Base-by-base conservation (phyloP, 2,797 vertebrate genomes). In the Falco peregrinus region DNA sequence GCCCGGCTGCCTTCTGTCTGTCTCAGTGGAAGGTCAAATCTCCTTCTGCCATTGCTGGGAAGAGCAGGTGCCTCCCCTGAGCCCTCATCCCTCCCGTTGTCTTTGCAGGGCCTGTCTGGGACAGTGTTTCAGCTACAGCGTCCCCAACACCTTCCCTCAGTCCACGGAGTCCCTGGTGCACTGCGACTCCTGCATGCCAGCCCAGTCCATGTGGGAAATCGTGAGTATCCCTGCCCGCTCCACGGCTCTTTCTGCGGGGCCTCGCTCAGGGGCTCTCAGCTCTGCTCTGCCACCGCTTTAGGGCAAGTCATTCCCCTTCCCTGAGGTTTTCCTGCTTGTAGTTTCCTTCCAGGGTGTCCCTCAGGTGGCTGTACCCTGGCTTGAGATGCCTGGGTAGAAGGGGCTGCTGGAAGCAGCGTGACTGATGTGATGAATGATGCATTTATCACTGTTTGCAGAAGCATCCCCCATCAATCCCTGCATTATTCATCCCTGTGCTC, bases 111-210 rank as follows among this genome's bases (percentile, higher is more conserved):
- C 99, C 21, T 99, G 99, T 90, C 98, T 99, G 97, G 99, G 99
- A 67, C 99, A 99, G 98, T 99, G 99, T 78, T 99, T 99, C 98
- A 99, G 99, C 97, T 99, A 99, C 99, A 99, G 99, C 3, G 99
- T 99, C 63, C 99, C 99, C 96, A 99, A 99, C 98, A 99, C 99
- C 22, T 99, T 99, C 97, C 99, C 99, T 10, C 99, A 99, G 98
- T 99, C 99, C 13, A 99, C 99, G 0, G 99, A 99, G 98, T 99
- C 99, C 74, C 98, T 99, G 98, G 98, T 99, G 37, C 99, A 99
- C 98, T 99, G 99, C 5, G 99, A 99, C 97, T 99, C 99, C 98
- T 99, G 99, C 97, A 99, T 99, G 99, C 99, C 99, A 4, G 99
- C 99, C 60, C 98, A 99, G 98, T 99, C 99, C 39, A 98, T 99